Evolutionary conservation across 1,140 invertebrate species (phyloP).

Genomic region (Chlorops oryzae): DNA sequence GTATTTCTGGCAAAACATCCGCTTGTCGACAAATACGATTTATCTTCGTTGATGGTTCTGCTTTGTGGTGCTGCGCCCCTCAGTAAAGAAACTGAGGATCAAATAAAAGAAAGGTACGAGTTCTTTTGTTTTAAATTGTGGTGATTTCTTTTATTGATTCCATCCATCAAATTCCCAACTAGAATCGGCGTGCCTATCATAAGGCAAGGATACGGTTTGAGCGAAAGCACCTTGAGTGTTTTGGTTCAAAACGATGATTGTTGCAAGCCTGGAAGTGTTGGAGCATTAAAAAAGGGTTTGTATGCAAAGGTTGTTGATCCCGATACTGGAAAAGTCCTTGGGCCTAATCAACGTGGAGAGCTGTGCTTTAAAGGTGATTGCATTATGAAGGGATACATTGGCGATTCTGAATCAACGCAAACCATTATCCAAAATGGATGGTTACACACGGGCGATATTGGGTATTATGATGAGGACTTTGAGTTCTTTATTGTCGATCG

Average conservation of each 20-base stretch:
- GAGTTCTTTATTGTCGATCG: conserved; percentile 70
- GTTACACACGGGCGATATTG: conserved; percentile 77
- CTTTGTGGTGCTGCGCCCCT: conserved; percentile 55
- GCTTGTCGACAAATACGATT: conserved; percentile 55
- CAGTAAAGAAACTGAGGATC: conserved; percentile 40
- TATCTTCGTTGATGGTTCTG: conserved; percentile 54
- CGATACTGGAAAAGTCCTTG: conserved; percentile 56
- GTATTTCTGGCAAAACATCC: conserved; percentile 61
- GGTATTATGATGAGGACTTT: conserved; percentile 64
- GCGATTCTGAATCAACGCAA: conserved; percentile 57
- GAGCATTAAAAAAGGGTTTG: conserved; percentile 56
- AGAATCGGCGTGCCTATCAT: conserved; percentile 50
- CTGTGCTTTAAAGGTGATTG: conserved; percentile 62
- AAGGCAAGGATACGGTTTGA: conserved; percentile 64
- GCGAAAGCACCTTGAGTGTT: conserved; percentile 55
- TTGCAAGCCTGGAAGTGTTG: conserved; percentile 56
- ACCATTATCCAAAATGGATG: conserved; percentile 64
- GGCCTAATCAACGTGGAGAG: conserved; percentile 59
- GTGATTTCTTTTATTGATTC: not conserved
- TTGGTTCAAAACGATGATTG: conserved; percentile 45
- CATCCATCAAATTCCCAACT: no score
- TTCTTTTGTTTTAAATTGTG: not conserved
- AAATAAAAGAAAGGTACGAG: conserved; percentile 34
- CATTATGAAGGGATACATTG: conserved; percentile 63
- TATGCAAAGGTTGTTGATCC: conserved; percentile 58